phyloP scores from a whole-genome alignment of 1,140 invertebrate genomes.

The Trachymyrmex septentrionalis region DNA sequence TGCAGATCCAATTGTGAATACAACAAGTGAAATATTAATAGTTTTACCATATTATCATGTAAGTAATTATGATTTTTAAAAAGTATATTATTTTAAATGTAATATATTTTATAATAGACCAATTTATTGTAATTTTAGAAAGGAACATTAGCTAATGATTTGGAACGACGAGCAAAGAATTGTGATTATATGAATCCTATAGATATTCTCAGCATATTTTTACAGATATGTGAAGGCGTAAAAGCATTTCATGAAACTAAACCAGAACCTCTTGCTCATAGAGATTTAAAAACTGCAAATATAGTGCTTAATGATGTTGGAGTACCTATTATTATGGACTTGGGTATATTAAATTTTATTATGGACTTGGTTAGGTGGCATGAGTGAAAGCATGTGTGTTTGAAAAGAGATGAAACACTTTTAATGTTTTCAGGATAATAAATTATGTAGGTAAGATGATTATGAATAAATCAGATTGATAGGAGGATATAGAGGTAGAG shows the following conservation, averaged over 20 bases:
- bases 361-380: no score
- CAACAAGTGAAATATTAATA: slow-evolving; percentile 91
- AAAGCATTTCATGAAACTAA: slow-evolving; percentile 91
- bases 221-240: slow-evolving; percentile 92
- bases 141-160: slow-evolving; percentile 92
- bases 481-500: no score
- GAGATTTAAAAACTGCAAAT: slow-evolving; percentile 95
- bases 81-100: background rate
- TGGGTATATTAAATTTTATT: slow-evolving; percentile 86
- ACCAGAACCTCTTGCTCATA: slow-evolving; percentile 92
- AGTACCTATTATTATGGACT: slow-evolving; percentile 93
- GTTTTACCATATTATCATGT: slow-evolving; percentile 93
- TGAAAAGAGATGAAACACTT: no score
- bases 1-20: slow-evolving; percentile 90
- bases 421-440: no score
- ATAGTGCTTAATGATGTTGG: slow-evolving; percentile 91
- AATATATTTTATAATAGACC: background rate
- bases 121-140: slow-evolving; percentile 84
- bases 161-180: slow-evolving; percentile 88
- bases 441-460: no score
- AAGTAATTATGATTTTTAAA: slow-evolving; percentile 74
- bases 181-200: slow-evolving; percentile 89
- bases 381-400: no score
- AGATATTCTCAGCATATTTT: slow-evolving; percentile 91
- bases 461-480: no score